phyloP scores from a whole-genome alignment of 2,113 vertebrate species.

The Illadopsis cleaveri region DNA sequence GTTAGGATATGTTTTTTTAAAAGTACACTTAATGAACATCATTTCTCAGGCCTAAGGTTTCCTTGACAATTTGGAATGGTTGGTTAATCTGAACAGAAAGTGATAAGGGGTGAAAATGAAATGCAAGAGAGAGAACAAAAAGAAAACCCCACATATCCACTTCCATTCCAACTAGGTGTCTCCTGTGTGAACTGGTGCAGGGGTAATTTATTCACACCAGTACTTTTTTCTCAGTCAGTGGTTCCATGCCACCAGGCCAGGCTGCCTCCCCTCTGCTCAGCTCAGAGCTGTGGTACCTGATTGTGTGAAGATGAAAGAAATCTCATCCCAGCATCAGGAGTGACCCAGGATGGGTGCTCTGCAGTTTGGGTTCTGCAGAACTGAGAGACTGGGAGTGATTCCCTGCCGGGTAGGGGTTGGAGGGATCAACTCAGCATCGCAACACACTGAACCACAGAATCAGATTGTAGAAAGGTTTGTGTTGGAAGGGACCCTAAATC shows the following conservation, averaged over 20 bases:
- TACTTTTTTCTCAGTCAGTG: not conserved
- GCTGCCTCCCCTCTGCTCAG: not conserved
- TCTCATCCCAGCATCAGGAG: not conserved
- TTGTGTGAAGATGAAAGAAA: not conserved
- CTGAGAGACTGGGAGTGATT: not conserved
- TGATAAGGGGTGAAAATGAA: not conserved
- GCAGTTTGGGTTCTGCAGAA: not conserved
- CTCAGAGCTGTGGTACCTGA: not conserved
- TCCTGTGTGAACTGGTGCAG: not conserved
- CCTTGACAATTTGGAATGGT: not conserved
- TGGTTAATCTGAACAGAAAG: not conserved
- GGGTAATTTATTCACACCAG: not conserved
- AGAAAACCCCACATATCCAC: not conserved
- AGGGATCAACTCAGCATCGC: not conserved
- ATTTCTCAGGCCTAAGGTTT: not conserved
- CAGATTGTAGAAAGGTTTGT: no score
- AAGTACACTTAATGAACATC: not conserved
- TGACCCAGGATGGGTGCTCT: accelerated
- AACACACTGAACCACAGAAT: not conserved
- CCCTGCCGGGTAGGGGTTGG: not conserved
- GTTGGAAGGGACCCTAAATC: not conserved
- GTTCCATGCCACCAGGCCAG: not conserved
- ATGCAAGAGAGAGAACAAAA: not conserved
- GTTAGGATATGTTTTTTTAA: not conserved
- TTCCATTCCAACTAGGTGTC: not conserved